phyloP scores from a whole-genome alignment of 64 coral and sea anemone genomes.

The Porites lutea region DNA sequence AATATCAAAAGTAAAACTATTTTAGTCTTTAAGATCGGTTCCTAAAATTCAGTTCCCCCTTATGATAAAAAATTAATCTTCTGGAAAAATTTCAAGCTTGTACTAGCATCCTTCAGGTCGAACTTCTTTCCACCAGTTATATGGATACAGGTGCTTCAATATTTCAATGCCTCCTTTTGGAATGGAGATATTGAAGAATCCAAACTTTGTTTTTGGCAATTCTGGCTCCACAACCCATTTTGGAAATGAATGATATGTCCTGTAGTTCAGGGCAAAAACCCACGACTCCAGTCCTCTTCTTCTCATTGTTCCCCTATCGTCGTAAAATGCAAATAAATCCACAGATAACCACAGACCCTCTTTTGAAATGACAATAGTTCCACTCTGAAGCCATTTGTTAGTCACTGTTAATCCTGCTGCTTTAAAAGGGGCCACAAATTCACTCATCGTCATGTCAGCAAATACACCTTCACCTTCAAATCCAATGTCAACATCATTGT shows the following conservation, averaged over 20 bases:
- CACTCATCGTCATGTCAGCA: conserved; percentile 9
- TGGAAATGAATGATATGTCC: conserved; percentile 65
- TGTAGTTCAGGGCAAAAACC: conserved; percentile 55
- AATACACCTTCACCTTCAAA: conserved; percentile 51
- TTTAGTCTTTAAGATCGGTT: too few relatives aligned
- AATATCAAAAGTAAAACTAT: too few relatives aligned
- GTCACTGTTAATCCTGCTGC: conserved; percentile 29
- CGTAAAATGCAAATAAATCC: conserved; percentile 74
- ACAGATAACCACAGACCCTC: conserved; percentile 12
- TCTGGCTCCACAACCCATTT: conserved; percentile 58
- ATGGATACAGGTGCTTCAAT: conserved; percentile 55
- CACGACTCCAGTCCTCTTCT: conserved; percentile 61
- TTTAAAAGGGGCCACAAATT: conserved; percentile 43
- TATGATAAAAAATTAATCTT: too few relatives aligned
- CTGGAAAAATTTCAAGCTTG: too few relatives aligned
- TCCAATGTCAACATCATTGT: conserved; percentile 75
- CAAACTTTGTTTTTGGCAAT: conserved; percentile 63
- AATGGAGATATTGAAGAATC: conserved; percentile 77
- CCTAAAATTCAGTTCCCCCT: too few relatives aligned
- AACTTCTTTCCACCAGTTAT: conserved; percentile 72
- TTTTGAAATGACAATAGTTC: conserved; percentile 58
- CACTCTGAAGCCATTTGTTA: conserved; percentile 70
- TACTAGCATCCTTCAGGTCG: conserved; percentile 33
- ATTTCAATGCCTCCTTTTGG: conserved; percentile 65
- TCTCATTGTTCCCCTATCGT: conserved; percentile 46